phyloP scores from a whole-genome alignment of 2,797 vertebrate species.

The Microcaecilia unicolor region DNA sequence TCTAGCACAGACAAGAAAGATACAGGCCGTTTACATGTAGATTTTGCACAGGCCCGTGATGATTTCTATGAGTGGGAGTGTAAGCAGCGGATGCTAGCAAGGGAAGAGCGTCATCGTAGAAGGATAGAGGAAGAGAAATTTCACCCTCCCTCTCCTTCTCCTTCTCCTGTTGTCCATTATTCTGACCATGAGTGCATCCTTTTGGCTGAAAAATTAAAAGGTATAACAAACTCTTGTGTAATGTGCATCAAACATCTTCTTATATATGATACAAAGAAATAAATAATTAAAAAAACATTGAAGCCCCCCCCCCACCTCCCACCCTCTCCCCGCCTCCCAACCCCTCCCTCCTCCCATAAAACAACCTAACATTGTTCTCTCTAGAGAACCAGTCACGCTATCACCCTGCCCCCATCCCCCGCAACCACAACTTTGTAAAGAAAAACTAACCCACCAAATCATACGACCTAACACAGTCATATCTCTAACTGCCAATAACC shows the following conservation, averaged over 20 bases:
- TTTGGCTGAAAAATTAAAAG: constrained; percentile 87
- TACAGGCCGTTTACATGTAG: constrained; percentile 83
- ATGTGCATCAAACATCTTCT: accelerated
- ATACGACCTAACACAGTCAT: no score
- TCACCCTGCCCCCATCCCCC: no score
- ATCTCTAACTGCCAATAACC: no score
- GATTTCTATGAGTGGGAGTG: constrained; percentile 96
- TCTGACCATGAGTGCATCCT: constrained; percentile 86
- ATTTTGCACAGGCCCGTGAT: constrained; percentile 89
- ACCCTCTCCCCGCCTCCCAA: no score
- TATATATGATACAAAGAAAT: neutral
- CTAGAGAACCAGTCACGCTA: no score
- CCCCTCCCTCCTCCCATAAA: no score
- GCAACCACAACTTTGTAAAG: no score
- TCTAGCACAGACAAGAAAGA: constrained; percentile 96
- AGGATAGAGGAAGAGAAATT: constrained; percentile 79
- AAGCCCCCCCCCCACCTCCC: no score
- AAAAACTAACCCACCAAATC: no score
- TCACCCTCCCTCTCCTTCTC: constrained; percentile 81
- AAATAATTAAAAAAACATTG: accelerated
- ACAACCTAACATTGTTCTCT: no score
- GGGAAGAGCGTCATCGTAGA: constrained; percentile 84
- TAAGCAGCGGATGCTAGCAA: constrained; percentile 81
- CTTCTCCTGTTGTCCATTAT: constrained; percentile 86
- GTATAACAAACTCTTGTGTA: constrained; percentile 49